phyloP scores from a whole-genome alignment of 2,797 vertebrate genomes.

The Sandelia bainsii region DNA sequence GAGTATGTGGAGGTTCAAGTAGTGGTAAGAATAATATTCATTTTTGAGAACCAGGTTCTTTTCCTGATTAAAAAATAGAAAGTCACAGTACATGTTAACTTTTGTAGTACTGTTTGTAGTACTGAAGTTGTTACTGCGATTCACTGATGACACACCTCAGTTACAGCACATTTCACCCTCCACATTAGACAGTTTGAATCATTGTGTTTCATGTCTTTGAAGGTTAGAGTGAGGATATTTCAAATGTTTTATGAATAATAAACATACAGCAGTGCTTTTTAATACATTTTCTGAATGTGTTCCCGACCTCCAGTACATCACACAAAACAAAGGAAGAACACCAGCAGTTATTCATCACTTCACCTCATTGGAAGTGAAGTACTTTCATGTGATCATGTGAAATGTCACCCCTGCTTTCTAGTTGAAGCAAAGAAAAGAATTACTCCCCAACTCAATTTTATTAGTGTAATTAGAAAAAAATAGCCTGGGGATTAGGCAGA shows the following conservation, averaged over 20 bases:
- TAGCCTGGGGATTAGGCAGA: conserved; percentile 68
- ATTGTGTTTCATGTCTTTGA: background rate
- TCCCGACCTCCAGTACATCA: background rate
- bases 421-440: conserved; percentile 76
- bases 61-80: too few species aligned
- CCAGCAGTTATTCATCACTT: conserved; percentile 30
- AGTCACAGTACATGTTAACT: too few species aligned
- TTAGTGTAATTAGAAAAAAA: conserved; percentile 81
- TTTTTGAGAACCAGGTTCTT: too few species aligned
- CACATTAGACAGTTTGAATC: background rate
- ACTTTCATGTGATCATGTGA: conserved; percentile 59
- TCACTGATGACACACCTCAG: background rate
- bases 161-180: background rate
- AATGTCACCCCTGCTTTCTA: conserved; percentile 65
- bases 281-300: background rate
- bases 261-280: background rate
- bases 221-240: background rate
- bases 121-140: background rate
- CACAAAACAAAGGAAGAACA: background rate
- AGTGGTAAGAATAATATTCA: too few species aligned
- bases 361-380: conserved; percentile 12
- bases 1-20: too few species aligned
- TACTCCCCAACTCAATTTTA: conserved; percentile 69
- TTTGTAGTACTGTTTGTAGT: too few species aligned
- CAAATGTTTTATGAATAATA: background rate